Evolutionary conservation across 1,140 invertebrate species (phyloP), one percentile per base, ranked within the genome.

Genomic region (Meloidogyne chitwoodi): DNA sequence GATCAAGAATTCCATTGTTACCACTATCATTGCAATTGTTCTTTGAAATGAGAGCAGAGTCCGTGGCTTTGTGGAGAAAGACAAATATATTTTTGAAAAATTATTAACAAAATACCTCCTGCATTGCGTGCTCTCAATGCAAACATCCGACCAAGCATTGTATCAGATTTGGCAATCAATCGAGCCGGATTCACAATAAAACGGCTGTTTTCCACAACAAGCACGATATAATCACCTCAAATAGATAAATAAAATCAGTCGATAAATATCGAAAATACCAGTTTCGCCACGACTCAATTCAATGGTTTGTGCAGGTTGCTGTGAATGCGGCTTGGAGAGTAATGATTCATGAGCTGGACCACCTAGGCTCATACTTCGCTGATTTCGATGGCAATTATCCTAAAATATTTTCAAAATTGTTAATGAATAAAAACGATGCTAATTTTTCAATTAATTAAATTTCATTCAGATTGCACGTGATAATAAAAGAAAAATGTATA

Each of bases 121-220:
- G 38, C 24, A 12, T 66, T 56, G 11, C 81, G 74, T 61, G 73
- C 62, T 11, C 81, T 65, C 48, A 86, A 64, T 8, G 78, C 38
- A 66, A 86, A 86, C 85, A 86, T 86, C 11, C 85, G 73, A 19
- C 85, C 85, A 4, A 86, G 83, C 85, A 86, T 86, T 16, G 85
- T 86, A 67, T 86, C 86, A 11, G 86, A 85, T 66, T 87, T 86
- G 1, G 77, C 63, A 11, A 82, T 79, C 26, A 86, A 74, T 2
- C 84, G n/a, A 27, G 80, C 66, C 16, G 86, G 86, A 34, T 85
- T 81, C 29, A 86, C 80, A 61, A 87, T 74, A 67, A 86, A 86
- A 11, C 85, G 83, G 1, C 86, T 87, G 26, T 83, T 82, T 66
- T 86, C 85, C 22, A 86, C 85, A 24, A 84, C 44, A 44, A 86